Conservation (phyloP, 1,140 invertebrate genomes). For the Coptotermes formosanus region DNA sequence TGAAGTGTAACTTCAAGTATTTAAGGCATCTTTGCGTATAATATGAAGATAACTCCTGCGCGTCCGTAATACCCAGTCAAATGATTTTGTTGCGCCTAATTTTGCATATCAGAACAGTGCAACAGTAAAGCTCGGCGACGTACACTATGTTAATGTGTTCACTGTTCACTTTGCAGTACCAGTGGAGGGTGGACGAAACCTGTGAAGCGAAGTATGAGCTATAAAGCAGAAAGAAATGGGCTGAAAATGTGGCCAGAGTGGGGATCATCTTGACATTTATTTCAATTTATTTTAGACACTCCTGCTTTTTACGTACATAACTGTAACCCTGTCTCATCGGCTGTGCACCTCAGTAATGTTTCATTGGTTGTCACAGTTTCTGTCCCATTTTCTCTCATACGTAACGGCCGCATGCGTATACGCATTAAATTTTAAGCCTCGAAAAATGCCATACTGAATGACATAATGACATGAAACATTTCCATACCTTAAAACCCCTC, state of each 20-base stretch:
- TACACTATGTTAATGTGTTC: not conserved
- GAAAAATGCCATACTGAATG: not conserved
- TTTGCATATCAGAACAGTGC: no score
- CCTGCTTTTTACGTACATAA: not conserved
- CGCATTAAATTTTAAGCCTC: not conserved
- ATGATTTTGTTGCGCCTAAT: no score
- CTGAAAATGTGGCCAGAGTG: not conserved
- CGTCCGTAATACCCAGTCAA: no score
- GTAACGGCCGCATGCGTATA: not conserved
- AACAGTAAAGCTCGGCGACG: no score
- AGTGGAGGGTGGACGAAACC: not conserved
- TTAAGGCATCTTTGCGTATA: no score
- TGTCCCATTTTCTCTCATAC: not conserved
- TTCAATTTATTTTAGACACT: not conserved
- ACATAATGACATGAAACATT: not conserved
- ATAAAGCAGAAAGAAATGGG: not conserved
- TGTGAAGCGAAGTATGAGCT: not conserved
- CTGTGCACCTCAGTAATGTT: not conserved
- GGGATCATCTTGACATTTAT: not conserved
- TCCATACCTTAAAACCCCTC: not conserved
- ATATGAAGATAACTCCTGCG: no score
- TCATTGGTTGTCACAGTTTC: conserved; percentile 12
- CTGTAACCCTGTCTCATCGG: not conserved
- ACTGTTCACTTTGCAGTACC: not conserved
- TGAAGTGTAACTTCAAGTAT: no score